Percentiles rank a stretch among this genome's conserved stretches.
Evolutionary conservation across 2,888 invertebrate genomes (phyloP).

Genomic region (Macrosiphum euphorbiae): DNA sequence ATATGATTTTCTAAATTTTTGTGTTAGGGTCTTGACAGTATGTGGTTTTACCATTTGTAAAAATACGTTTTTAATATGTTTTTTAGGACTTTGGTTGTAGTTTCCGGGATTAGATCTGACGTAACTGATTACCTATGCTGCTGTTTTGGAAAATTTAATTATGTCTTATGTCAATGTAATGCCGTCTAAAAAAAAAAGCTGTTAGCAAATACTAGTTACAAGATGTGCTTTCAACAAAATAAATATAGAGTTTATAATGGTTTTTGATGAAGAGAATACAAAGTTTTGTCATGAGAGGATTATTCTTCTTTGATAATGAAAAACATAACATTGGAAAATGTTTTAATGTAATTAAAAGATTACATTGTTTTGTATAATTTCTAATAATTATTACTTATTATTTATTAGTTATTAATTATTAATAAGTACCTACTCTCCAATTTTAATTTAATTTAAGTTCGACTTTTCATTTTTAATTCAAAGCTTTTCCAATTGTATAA

Average conservation of each 20-base stretch:
- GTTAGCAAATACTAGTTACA: background rate
- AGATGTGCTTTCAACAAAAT: background rate
- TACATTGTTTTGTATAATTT: background rate
- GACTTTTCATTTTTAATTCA: background rate
- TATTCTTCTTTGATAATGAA: background rate
- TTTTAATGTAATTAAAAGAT: background rate
- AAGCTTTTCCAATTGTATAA: background rate
- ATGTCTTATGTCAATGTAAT: background rate
- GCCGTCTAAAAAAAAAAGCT: background rate
- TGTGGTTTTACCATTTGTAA: background rate
- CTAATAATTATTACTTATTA: background rate
- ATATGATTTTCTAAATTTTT: background rate
- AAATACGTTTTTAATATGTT: background rate
- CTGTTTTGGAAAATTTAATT: background rate
- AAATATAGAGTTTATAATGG: background rate
- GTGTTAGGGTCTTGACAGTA: background rate
- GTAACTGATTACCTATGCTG: background rate
- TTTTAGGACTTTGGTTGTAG: background rate
- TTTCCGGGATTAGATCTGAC: background rate
- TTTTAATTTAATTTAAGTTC: background rate
- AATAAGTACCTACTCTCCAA: background rate
- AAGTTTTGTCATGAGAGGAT: background rate
- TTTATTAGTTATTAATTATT: background rate
- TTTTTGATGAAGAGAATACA: background rate
- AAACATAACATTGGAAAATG: background rate